Evolutionary conservation across 2,888 invertebrate genomes (phyloP), one percentile per base, ranked within the genome.

Genomic region (Strigamia maritima): DNA sequence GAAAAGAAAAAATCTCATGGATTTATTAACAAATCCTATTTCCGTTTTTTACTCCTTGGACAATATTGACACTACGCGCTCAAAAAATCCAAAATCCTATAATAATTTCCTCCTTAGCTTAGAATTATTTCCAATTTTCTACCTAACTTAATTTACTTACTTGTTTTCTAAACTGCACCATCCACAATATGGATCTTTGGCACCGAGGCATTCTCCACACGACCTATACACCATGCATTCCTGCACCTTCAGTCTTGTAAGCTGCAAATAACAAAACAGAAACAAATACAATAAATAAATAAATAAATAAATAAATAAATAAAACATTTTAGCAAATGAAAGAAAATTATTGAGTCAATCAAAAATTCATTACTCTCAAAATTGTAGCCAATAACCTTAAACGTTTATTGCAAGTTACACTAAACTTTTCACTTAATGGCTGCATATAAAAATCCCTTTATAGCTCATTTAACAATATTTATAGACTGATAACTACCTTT

Each of bases 81-180:
- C 14, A 16, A 14, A 44, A 44, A 35, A n/a, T n/a, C 35, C 4
- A 35, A 35, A 44, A 44, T 16, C 44, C 7, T 35, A 35, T 35
- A 35, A 44, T 44, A 44, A 14, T n/a, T 35, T 4, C 22, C n/a
- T 19, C 22, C 6, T 54, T 54, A 70, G 26, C 70, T 28, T 14
- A 0, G 24, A 70, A 70, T 70, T 10, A 70, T 70, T 26, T 26
- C 70, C 70, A 26, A 28, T 26, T 70, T 70, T n/a, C 70, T 2
- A 2, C 10, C 22, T 54, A 54, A 54, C 19, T 54, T 19, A 10
- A 54, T 54, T 54, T 49, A 86, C 88, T 87, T 86, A 89, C 90
- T 95, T 96, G 88, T 96, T 97, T 87, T 96, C 96, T 83, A 96
- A 88, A 49, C 95, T 95, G 89, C 97, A 97, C 97, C 97, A 97